Base-by-base conservation (phyloP, 2,888 invertebrate genomes). In the Nezara viridula region DNA sequence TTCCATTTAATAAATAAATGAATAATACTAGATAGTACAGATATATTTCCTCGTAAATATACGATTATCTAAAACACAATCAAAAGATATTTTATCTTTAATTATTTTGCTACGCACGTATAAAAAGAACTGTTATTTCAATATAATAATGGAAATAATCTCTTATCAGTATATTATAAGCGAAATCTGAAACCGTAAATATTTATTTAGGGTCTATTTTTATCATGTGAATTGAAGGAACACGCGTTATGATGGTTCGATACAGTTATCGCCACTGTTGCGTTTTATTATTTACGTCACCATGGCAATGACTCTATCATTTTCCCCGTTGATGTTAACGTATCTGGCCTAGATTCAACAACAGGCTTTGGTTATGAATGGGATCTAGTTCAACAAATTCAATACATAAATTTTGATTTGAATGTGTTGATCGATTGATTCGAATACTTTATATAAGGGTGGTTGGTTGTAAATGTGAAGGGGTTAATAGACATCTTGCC, bases 251-350 rank as follows among this genome's bases (percentile, higher is more conserved):
- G 37, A 32, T 32, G 32, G 66, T 73, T 73, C 66, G 66, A 73
- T 73, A 73, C 37, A 73, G 66, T 37, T 73, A 73, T 73, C 66
- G 37, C 66, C 37, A 21, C 66, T 32, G 66, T 73, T 73, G 66
- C 66, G 66, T 73, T 73, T 73, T 73, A 16, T 73, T 16, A 73
- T 73, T 32, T 73, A 73, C 66, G 66, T 73, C 66, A 73, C 10
- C 2, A 37, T 37, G 66, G 37, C 21, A 73, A 73, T 37, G 66
- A 73, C 66, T 73, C 66, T 37, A 37, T 37, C 37, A 14, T 19
- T 1, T 19, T 37, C 3, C 19, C 37, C 6, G 19, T 19, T 27
- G 66, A 19, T 19, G 32, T 27, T 5, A 16, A 66, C 32, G n/a
- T 14, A 66, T 27, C 16, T 37, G 37, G 19, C 66, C 66, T 37